Evolutionary conservation across 1,140 invertebrate species (phyloP).

Genomic region (Drosophila punjabiensis): DNA sequence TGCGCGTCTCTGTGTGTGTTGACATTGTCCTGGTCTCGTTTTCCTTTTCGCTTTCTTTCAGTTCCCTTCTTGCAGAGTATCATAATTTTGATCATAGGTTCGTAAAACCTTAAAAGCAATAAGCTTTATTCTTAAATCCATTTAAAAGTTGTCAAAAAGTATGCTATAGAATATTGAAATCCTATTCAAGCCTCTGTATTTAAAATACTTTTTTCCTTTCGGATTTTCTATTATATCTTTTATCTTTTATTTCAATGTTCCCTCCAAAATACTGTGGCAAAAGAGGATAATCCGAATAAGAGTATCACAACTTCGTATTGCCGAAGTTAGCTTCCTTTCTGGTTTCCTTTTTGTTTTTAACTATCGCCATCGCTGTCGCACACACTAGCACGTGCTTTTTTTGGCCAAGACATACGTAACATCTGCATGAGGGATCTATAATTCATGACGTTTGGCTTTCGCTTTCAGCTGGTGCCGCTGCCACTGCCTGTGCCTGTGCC

Average conservation of each 20-base stretch:
- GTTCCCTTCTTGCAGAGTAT: background rate
- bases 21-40: conserved; percentile 81
- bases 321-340: background rate
- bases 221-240: too few relatives aligned
- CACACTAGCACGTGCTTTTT: conserved; percentile 77
- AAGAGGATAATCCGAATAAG: background rate
- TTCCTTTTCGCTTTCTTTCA: conserved; percentile 23
- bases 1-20: conserved; percentile 61
- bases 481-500: conserved; percentile 16
- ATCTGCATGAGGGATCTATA: conserved; percentile 42
- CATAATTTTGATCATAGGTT: background rate
- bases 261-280: too few relatives aligned
- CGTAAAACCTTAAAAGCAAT: too few relatives aligned
- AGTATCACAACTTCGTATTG: background rate
- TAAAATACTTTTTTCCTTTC: too few relatives aligned
- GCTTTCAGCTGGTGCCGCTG: conserved; percentile 64
- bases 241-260: too few relatives aligned
- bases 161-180: background rate
- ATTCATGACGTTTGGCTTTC: conserved; percentile 61
- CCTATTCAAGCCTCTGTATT: background rate
- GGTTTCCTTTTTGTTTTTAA: background rate
- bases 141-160: background rate
- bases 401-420: conserved; percentile 71
- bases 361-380: conserved; percentile 50
- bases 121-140: rapidly evolving